phyloP scores from a whole-genome alignment of 2,888 invertebrate species.

The Drosophila hamatofila region DNA sequence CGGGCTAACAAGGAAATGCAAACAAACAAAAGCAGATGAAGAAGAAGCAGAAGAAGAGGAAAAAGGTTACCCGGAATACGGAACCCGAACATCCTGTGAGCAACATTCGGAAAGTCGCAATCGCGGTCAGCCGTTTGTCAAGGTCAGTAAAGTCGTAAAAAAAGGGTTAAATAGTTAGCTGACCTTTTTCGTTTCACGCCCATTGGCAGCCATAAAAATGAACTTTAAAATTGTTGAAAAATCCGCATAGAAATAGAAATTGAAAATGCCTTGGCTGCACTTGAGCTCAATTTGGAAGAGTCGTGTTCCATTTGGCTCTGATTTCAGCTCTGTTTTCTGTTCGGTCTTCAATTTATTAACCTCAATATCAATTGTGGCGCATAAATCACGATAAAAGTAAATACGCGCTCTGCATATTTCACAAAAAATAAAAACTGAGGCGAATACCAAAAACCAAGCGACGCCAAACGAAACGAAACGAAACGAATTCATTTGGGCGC shows the following conservation, averaged over 20 bases:
- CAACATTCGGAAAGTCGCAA: constrained; percentile 31
- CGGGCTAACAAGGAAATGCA: constrained; percentile 38
- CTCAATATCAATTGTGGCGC: constrained; percentile 78
- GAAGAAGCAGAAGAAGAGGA: not conserved
- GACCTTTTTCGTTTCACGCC: constrained; percentile 46
- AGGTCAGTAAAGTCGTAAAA: constrained; percentile 41
- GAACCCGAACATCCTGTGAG: constrained; percentile 54
- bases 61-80: constrained; percentile 52
- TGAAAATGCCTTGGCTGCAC: constrained; percentile 66
- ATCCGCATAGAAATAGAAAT: constrained; percentile 20
- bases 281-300: constrained; percentile 73
- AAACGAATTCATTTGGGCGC: constrained; percentile 71
- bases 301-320: constrained; percentile 14
- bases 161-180: constrained; percentile 70
- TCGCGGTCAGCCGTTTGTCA: constrained; percentile 43
- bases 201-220: constrained; percentile 30
- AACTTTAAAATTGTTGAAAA: constrained; percentile 46
- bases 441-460: constrained; percentile 19
- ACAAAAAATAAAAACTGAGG: constrained; percentile 26
- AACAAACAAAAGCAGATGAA: constrained; percentile 11
- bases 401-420: constrained; percentile 76
- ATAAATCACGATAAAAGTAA: constrained; percentile 80
- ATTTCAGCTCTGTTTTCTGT: constrained; percentile 13
- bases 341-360: constrained; percentile 77
- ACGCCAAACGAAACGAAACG: constrained; percentile 44